Evolutionary conservation across 2,113 vertebrate genomes (phyloP), one percentile per base, ranked within the genome.

Genomic region (Rhinolophus ferrumequinum): DNA sequence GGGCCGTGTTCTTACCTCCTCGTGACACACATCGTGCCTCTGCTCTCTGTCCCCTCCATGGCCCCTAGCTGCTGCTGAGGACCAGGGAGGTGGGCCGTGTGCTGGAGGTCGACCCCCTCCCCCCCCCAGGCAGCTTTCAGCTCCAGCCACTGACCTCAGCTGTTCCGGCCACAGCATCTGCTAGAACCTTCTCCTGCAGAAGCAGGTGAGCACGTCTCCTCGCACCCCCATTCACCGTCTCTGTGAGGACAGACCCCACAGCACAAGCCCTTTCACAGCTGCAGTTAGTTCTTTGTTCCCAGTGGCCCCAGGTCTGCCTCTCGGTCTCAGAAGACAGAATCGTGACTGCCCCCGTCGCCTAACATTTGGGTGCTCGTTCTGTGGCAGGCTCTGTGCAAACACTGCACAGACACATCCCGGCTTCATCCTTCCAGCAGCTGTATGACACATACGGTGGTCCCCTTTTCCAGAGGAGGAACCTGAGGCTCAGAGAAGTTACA

Each of bases 1-100:
- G 97, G 95, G 98, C 98, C 97, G 67, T 98, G 98, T 96, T 98
- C 98, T 97, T 97, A 96, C 98, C 98, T 98, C 98, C 98, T 94
- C 22, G 79, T 96, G 98, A 98, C 97, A 98, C 98, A 96, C 81
- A 98, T 88, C 95, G 97, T 97, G 91, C 93, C 98, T 97, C 97
- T 97, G 95, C 44, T 97, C 96, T 97, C 67, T 88, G 97, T 97
- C 97, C 92, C 70, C 79, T 83, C 95, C 97, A 60, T 93, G 95
- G 97, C 95, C 97, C 93, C 94, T 98, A 96, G 97, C 96, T 88
- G 97, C 79, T 70, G 95, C 80, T 66, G 95, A 97, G 96, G 77
- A 64, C 4, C 62, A 3, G 60, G 21, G 1, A 73, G 87, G 62
- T 44, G 64, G 82, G 64, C 60, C 60, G 35, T 77, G 60, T 26